Conservation (phyloP, 1,140 invertebrate genomes). For the Argopecten irradians region DNA sequence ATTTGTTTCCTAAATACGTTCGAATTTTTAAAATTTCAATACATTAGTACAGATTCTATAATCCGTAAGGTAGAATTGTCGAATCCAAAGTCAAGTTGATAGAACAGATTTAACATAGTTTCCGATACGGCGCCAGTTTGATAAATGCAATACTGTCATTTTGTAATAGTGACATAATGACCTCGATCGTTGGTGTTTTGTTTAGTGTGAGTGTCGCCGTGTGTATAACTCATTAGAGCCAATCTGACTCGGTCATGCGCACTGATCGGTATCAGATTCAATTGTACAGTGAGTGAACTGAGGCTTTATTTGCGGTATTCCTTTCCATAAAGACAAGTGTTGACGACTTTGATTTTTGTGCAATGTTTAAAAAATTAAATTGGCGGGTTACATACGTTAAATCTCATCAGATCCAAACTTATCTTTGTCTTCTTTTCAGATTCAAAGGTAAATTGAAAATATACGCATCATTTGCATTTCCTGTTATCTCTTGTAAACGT, state of each 20-base stretch:
- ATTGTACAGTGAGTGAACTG: not conserved
- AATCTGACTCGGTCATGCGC: not conserved
- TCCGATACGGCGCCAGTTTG: not conserved
- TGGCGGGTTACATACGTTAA: not conserved
- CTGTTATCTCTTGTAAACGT: not conserved
- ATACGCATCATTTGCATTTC: not conserved
- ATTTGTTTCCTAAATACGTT: not conserved
- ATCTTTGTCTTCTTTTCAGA: not conserved
- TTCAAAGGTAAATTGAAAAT: not conserved
- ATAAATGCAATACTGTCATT: not conserved
- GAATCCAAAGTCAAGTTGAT: not conserved
- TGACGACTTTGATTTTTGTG: not conserved
- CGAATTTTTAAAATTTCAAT: not conserved
- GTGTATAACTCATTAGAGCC: constrained; percentile 7
- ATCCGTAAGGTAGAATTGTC: not conserved
- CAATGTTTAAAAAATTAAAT: not conserved
- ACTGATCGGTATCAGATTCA: constrained; percentile 7
- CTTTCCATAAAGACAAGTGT: not conserved
- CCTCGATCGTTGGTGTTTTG: not conserved
- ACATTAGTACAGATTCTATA: not conserved
- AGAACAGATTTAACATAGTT: not conserved
- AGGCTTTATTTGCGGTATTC: not conserved
- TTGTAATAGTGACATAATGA: not conserved
- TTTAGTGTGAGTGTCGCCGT: not conserved
- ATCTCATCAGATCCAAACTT: not conserved